Evolutionary conservation across 2,113 vertebrate genomes (phyloP).

Genomic region (Herpailurus yagouaroundi): DNA sequence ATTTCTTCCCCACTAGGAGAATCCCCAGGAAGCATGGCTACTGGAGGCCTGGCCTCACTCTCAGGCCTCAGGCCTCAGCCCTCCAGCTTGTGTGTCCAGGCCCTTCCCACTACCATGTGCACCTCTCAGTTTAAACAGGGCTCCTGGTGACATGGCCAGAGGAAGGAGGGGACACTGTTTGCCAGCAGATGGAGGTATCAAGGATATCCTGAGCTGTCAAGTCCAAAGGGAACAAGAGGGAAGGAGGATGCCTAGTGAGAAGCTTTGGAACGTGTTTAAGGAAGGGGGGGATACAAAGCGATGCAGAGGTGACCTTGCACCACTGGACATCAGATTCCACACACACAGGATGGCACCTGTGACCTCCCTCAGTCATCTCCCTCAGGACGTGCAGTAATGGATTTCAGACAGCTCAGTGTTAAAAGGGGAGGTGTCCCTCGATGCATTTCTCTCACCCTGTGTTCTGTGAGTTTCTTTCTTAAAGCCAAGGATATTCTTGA

Average conservation of each 20-base stretch:
- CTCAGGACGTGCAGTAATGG: not conserved
- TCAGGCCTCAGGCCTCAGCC: not conserved
- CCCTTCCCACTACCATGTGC: not conserved
- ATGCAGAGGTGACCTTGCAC: not conserved
- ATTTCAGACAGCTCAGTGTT: not conserved
- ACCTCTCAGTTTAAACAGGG: not conserved
- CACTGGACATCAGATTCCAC: not conserved
- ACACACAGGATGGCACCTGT: not conserved
- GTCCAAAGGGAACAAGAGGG: not conserved
- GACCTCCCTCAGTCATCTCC: not conserved
- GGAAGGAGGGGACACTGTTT: not conserved
- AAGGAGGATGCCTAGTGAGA: not conserved
- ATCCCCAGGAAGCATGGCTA: not conserved
- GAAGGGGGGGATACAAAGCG: not conserved
- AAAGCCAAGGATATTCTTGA: not conserved
- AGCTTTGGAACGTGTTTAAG: not conserved
- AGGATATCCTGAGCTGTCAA: not conserved
- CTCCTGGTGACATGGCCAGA: not conserved
- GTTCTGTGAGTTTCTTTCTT: not conserved
- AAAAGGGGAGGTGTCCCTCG: not conserved
- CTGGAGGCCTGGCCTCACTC: not conserved
- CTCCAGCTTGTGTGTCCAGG: not conserved
- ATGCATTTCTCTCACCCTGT: not conserved
- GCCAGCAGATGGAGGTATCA: not conserved
- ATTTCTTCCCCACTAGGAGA: not conserved